Conservation (phyloP, 2,113 vertebrate genomes). For the Gila orcuttii region DNA sequence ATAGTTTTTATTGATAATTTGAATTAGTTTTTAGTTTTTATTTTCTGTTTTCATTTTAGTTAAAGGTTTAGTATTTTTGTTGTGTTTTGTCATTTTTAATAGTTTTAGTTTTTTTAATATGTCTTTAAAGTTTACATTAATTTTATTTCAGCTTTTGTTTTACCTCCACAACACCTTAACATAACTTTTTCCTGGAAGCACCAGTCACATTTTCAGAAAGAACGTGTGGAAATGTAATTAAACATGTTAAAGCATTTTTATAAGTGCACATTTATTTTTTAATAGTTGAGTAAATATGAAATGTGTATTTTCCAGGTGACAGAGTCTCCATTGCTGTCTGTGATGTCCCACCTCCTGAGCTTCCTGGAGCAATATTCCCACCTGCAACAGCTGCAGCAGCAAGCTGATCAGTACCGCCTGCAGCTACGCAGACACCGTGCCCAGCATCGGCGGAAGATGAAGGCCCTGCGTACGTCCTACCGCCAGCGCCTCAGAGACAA, state of each 20-base stretch:
- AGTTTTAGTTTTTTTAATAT: no score
- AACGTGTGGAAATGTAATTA: background rate
- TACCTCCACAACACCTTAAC: background rate
- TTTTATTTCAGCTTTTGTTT: background rate
- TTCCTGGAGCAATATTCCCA: constrained; percentile 85
- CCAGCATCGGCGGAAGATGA: constrained; percentile 77
- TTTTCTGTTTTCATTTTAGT: no score
- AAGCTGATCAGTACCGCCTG: constrained; percentile 75
- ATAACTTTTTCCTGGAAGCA: background rate
- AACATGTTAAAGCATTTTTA: background rate
- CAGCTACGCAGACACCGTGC: constrained; percentile 77
- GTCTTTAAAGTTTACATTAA: background rate
- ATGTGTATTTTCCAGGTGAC: constrained; percentile 59
- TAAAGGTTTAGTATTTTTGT: no score
- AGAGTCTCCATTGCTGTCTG: constrained; percentile 78
- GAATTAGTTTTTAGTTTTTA: no score
- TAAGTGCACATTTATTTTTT: background rate
- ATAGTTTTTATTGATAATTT: no score
- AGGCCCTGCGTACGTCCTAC: constrained; percentile 76
- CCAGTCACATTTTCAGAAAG: background rate
- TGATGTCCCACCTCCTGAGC: constrained; percentile 82
- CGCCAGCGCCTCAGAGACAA: constrained; percentile 79
- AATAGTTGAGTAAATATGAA: background rate
- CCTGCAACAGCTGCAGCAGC: constrained; percentile 83
- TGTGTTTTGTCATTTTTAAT: no score